Percentiles rank a stretch among this genome's conserved stretches.
Evolutionary conservation across 2,113 vertebrate species (phyloP).

Genomic region (Pterocles orientalis): DNA sequence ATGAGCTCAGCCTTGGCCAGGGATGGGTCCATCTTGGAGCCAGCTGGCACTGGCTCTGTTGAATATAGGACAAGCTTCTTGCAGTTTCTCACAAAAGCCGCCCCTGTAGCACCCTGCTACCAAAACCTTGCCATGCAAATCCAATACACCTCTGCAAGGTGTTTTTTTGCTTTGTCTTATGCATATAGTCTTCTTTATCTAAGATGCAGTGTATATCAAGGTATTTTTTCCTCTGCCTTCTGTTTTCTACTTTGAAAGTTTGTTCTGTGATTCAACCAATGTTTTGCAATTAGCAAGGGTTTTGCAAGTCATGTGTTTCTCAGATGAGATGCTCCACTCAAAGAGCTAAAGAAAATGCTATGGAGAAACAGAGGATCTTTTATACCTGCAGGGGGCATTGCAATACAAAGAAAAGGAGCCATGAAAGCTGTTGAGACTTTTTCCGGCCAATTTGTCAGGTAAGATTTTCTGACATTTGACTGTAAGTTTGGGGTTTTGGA

Average conservation of each 20-base stretch:
- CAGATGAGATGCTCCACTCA: not conserved
- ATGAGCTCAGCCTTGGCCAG: no score
- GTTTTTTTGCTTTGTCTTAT: not conserved
- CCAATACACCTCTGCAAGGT: not conserved
- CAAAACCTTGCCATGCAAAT: no score
- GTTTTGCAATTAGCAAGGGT: not conserved
- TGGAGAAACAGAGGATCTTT: not conserved
- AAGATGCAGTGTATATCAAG: not conserved
- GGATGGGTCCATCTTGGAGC: no score
- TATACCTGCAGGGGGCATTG: constrained; percentile 70
- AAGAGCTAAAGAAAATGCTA: not conserved
- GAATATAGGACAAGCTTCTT: no score
- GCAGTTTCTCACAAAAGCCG: no score
- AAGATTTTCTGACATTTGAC: not conserved
- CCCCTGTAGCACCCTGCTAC: no score
- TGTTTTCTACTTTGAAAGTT: not conserved
- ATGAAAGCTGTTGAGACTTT: not conserved
- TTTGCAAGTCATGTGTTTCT: not conserved
- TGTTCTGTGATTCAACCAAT: not conserved
- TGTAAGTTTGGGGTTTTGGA: no score
- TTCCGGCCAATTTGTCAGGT: not conserved
- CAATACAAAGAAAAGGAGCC: constrained; percentile 39
- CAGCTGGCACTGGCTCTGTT: no score
- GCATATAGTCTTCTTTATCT: not conserved
- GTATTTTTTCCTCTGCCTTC: not conserved